Base-by-base conservation (phyloP, 2,797 vertebrate species). In the Acanthornis magna region DNA sequence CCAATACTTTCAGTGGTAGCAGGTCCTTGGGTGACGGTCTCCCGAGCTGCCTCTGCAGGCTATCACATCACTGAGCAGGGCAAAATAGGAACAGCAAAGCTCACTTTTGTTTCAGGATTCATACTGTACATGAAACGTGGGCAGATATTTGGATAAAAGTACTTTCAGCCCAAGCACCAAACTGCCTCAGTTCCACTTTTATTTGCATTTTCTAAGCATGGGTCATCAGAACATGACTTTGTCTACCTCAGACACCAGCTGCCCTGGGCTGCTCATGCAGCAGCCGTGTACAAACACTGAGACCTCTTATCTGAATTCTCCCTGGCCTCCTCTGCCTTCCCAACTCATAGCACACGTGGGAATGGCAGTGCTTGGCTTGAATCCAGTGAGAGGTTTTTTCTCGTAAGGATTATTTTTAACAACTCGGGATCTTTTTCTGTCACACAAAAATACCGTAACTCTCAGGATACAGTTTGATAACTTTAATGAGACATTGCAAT, bases 401-500 rank as follows among this genome's bases (percentile, higher is more conserved):
- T 57, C 47, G 13, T 5, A 54, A 76, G 9, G 8, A 62, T 78
- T 65, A 67, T 43, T 86, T 89, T 85, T 51, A 77, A 38, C 16
- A 87, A 57, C n/a, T 79, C 50, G 19, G 20, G 66, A 50, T 70
- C 29, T 36, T 34, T 81, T 23, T 50, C 42, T 40, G 18, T 65
- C 57, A 60, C 1, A 4, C 19, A 79, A 85, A 87, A 94, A 67
- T 34, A 60, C 50, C 16, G 4, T 18, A 61, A 91, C 57, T 51
- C 88, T 63, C 51, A 40, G 62, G 58, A 65, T 75, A 94, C 14
- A 43, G 53, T 87, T 78, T 81, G 74, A 34, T 75, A 93, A 91
- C 76, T 94, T 95, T 97, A 96, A 96, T 93, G 71, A 97, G 89
- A 73, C 73, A 93, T 80, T 92, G 70, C 58, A 97, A 95, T 94